Evolutionary conservation across 2,113 vertebrate species (phyloP).

Genomic region (Carassius auratus): DNA sequence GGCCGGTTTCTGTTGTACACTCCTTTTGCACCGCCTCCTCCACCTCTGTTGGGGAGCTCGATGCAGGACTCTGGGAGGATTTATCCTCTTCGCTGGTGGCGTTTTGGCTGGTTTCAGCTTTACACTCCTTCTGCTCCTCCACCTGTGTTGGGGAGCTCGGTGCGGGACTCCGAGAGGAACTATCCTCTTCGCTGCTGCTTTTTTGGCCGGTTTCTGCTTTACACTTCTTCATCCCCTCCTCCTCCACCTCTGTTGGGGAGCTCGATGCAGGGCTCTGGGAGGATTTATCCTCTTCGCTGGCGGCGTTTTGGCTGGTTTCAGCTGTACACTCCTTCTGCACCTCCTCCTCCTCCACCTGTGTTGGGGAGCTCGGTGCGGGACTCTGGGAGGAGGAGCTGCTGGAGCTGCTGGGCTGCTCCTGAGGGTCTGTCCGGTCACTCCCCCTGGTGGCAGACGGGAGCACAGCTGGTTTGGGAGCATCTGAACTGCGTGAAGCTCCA

Average conservation of each 20-base stretch:
- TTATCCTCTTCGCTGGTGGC: neutral
- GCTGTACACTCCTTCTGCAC: neutral
- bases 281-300: neutral
- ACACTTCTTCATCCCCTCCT: neutral
- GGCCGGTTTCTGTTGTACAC: neutral
- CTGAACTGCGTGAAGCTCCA: conserved; percentile 36
- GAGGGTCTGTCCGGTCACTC: neutral
- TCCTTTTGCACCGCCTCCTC: neutral
- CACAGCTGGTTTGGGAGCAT: neutral
- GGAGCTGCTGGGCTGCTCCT: conserved; percentile 9
- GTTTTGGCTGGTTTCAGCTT: neutral
- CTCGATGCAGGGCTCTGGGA: conserved; percentile 17
- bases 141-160: conserved; percentile 39
- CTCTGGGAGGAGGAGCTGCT: no score
- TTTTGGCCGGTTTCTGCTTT: neutral
- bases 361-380: no score
- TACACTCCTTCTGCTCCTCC: neutral
- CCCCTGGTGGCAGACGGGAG: neutral
- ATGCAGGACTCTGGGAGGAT: conserved; percentile 16
- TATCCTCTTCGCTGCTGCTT: neutral
- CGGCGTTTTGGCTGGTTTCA: neutral
- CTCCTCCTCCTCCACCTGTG: no score
- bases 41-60: conserved; percentile 40
- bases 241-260: conserved; percentile 37
- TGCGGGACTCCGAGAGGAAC: neutral